Percentiles rank a stretch among this genome's conserved stretches.
phyloP scores from a whole-genome alignment of 64 coral and sea anemone species.

The Catalaphyllia jardinei region DNA sequence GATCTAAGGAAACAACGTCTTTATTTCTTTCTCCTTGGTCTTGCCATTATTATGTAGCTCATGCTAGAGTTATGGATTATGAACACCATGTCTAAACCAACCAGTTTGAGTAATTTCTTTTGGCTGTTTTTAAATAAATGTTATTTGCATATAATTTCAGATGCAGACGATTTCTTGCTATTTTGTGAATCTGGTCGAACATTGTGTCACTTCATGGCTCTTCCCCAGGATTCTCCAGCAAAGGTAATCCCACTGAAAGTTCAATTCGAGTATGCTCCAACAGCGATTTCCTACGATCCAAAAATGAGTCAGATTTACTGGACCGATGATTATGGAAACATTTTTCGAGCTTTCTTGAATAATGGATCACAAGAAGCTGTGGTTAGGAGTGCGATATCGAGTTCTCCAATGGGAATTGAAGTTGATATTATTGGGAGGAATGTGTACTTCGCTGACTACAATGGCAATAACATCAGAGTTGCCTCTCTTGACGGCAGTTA shows the following conservation, averaged over 20 bases:
- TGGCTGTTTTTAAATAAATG: background rate
- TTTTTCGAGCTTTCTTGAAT: conserved; percentile 2
- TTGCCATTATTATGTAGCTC: too few species aligned
- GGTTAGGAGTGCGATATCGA: background rate
- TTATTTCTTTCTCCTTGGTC: too few species aligned
- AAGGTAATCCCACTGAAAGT: background rate
- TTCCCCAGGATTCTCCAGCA: background rate
- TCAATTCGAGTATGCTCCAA: background rate
- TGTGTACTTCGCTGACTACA: conserved; percentile 22
- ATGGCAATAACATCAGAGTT: background rate
- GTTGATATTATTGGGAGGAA: conserved; percentile 50
- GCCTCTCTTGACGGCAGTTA: background rate
- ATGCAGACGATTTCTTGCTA: background rate
- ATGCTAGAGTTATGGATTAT: too few species aligned
- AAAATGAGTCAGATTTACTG: conserved; percentile 26
- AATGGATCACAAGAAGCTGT: conserved; percentile 17
- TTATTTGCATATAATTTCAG: background rate
- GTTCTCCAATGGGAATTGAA: conserved; percentile 22
- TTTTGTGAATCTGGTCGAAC: conserved; percentile 6
- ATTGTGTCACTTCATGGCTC: conserved; percentile 1
- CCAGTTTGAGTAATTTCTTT: too few species aligned
- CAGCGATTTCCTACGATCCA: conserved; percentile 27
- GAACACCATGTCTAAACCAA: too few species aligned
- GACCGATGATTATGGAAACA: conserved; percentile 25
- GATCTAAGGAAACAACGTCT: too few species aligned